phyloP scores from a whole-genome alignment of 1,140 invertebrate genomes.

The Kradibia gibbosae region DNA sequence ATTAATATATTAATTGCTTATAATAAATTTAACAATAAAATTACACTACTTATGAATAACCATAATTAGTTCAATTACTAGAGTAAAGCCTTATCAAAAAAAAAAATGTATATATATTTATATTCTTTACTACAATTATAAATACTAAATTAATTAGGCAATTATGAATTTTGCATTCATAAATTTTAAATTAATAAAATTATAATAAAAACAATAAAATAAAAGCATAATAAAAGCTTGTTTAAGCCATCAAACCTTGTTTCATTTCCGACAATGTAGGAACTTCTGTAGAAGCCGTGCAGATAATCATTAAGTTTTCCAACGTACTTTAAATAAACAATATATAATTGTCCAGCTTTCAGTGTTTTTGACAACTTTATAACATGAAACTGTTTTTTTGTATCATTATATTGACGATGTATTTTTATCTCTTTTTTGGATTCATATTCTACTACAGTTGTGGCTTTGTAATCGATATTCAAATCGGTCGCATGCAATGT shows the following conservation, averaged over 20 bases:
- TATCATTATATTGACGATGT: conserved; percentile 74
- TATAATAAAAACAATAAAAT: not conserved
- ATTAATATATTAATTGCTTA: too few species aligned
- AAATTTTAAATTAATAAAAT: not conserved
- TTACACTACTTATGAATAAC: too few species aligned
- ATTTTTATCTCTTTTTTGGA: conserved; percentile 60
- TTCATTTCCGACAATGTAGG: conserved; percentile 80
- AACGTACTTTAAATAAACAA: conserved; percentile 79
- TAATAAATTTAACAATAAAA: too few species aligned
- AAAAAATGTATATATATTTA: too few species aligned
- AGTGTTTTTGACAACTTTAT: conserved; percentile 77
- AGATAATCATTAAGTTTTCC: conserved; percentile 84
- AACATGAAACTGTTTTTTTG: conserved; percentile 82
- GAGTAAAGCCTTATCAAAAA: too few species aligned
- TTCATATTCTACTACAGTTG: conserved; percentile 68
- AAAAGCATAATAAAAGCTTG: not conserved
- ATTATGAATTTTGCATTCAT: not conserved
- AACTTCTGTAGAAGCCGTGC: conserved; percentile 91
- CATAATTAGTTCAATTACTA: too few species aligned
- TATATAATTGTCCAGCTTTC: conserved; percentile 76
- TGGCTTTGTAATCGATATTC: conserved; percentile 74
- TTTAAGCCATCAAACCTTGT: conserved; percentile 74
- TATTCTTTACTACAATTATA: too few species aligned
- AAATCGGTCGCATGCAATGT: conserved; percentile 84
- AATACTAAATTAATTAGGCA: not conserved